Evolutionary conservation across 2,797 vertebrate genomes (phyloP), one percentile per base, ranked within the genome.

Genomic region (Liasis olivaceus): DNA sequence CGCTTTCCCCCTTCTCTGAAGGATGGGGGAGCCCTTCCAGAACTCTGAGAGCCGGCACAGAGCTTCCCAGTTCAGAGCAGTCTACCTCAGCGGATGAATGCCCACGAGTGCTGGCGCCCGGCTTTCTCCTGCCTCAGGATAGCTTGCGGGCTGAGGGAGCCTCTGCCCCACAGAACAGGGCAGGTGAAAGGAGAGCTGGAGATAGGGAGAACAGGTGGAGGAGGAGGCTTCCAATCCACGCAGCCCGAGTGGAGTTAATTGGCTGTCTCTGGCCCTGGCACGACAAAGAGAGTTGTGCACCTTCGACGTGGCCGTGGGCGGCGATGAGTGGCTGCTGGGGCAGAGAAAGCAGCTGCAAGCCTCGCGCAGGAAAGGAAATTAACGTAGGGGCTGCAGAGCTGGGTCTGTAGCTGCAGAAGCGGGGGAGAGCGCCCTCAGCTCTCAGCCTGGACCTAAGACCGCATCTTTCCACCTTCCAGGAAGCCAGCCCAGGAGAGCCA

Each of bases 301-400:
- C 64, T 69, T 72, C 69, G 0, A 93, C 36, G 20, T n/a, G 60
- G 95, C 94, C 51, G 96, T 95, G 87, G 97, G 96, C 91, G 95
- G 95, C 93, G 95, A 91, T 93, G 93, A 94, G 95, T 85, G 95
- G 94, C 93, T 95, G 96, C 94, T 95, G 96, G 62, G 95, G 93
- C 93, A 93, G 95, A 1, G 14, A 87, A 60, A 93, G 88, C 42
- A 2, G 28, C 58, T 6, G 11, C 22, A 42, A 14, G 26, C 63
- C 93, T 91, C 94, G 93, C 31, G 56, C n/a, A 66, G 62, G 51
- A 28, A 47, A 15, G 84, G 91, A 94, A 94, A 95, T 94, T 88
- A 95, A 94, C 96, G 90, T 90, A 58, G 94, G 93, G 95, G 96
- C 94, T 93, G 91, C 95, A 93, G 93, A 42, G 92, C 36, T 56